Percentiles rank a stretch among this genome's conserved stretches.
Evolutionary conservation across 2,113 vertebrate species (phyloP).

Genomic region (Tetrao urogallus): DNA sequence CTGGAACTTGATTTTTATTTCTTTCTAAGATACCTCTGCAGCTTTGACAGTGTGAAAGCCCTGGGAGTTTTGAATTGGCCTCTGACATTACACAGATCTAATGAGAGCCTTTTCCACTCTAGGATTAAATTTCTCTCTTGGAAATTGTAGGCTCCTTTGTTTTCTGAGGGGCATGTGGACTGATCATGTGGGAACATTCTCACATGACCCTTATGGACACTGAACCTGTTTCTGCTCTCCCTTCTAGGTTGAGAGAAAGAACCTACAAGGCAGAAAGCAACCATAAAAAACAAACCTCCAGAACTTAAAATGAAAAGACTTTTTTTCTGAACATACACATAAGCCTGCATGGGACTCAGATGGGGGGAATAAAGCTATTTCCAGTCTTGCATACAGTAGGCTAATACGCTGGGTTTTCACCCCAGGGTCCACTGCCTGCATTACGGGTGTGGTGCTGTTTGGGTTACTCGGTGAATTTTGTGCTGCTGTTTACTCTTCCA

Average conservation of each 20-base stretch:
- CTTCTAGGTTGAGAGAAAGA: neutral
- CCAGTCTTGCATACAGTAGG: neutral
- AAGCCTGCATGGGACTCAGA: neutral
- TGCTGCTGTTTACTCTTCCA: slow-evolving; percentile 67
- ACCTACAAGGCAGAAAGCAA: neutral
- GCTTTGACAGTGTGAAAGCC: neutral
- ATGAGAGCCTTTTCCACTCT: neutral
- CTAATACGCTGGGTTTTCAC: neutral
- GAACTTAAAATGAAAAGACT: neutral
- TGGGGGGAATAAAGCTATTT: neutral
- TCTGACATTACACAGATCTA: neutral
- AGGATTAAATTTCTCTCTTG: neutral
- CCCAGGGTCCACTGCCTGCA: neutral
- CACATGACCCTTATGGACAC: neutral
- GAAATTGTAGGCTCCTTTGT: neutral
- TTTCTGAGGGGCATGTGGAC: neutral
- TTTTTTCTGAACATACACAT: neutral
- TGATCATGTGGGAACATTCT: neutral
- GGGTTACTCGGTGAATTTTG: neutral
- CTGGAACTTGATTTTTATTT: neutral
- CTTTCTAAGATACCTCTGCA: neutral
- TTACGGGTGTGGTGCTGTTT: neutral
- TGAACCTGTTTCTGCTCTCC: neutral
- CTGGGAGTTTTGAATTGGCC: neutral
- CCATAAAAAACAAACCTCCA: neutral